Base-by-base conservation (phyloP, 2,113 vertebrate species). In the Corydoras maculifer region DNA sequence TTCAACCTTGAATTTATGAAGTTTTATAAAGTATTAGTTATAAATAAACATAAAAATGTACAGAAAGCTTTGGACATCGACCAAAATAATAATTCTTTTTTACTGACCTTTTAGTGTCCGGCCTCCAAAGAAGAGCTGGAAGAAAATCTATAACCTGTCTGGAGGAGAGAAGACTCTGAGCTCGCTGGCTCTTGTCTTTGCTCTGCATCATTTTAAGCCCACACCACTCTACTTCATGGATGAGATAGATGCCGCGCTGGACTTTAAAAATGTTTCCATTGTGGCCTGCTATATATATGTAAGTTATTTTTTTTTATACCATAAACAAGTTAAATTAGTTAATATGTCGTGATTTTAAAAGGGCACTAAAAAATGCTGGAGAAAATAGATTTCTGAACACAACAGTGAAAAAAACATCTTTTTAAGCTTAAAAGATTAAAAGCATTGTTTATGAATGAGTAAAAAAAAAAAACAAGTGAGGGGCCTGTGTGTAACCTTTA, bases 231-330 rank as follows among this genome's bases (percentile, higher is more conserved):
- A 99, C 73, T 99, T 99, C 82, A 98, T 99, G 97, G 97, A 99
- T 10, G 96, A 99, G 86, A 99, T 98, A 2, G 97, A 99, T 11
- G 96, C 97, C 3, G 97, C 97, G 0, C 91, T 99, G 0, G 97
- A 99, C 80, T 99, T 98, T 87, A 98, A 94, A 82, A 99, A 99
- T 2, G 95, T 99, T 31, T 99, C 96, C n/a, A 99, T 99, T 64
- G 96, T 99, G 30, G 94, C 96, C 0, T 94, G 91, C 81, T 98
- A 99, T 69, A 98, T 99, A 74, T 99, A 99, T 0, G 97, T 98
- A 74, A 93, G 97, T 94, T 69, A 2, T 13, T 0, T n/a, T 30
- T 72, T 2, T 68, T 29, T 59, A 3, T 59, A 25, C 18, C 18
- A 25, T 25, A 25, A 25, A 25, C 18, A 25, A 25, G 18, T 25